phyloP scores from a whole-genome alignment of 2,888 invertebrate genomes.

The Hybos culiciformis region DNA sequence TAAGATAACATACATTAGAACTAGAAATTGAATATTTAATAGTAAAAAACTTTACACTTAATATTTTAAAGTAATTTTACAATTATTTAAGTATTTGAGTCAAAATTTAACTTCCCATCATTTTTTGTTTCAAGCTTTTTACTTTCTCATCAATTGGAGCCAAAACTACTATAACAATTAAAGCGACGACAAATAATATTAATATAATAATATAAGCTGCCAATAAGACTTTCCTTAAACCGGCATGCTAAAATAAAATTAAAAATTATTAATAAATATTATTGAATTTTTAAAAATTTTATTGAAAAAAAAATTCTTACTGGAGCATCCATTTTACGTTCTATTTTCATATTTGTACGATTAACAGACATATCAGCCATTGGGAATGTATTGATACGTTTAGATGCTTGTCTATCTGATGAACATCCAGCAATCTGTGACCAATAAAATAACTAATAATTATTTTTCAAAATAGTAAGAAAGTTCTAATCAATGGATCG shows the following conservation, averaged over 20 bases:
- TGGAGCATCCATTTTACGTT: conserved; percentile 63
- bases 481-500: background rate
- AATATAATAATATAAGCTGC: conserved; percentile 64
- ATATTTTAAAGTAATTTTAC: no score
- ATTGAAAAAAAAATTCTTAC: conserved; percentile 38
- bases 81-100: background rate
- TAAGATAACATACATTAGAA: no score
- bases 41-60: no score
- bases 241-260: conserved; percentile 49
- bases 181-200: conserved; percentile 50
- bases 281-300: conserved; percentile 2
- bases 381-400: conserved; percentile 66
- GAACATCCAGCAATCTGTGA: conserved; percentile 62
- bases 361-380: conserved; percentile 64
- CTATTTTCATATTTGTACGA: conserved; percentile 49
- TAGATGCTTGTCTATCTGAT: conserved; percentile 57
- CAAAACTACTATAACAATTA: conserved; percentile 60
- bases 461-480: no score
- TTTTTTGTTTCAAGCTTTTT: conserved; percentile 12
- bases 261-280: background rate
- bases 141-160: conserved; percentile 60
- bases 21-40: no score
- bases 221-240: conserved; percentile 61
- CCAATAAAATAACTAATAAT: conserved; percentile 33
- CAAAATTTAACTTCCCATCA: no score